These are phyloP conservation scores for Xenentodon cancila DNA, from an alignment of 2,797 vertebrate genomes.

Conservation along the genomic window DNA sequence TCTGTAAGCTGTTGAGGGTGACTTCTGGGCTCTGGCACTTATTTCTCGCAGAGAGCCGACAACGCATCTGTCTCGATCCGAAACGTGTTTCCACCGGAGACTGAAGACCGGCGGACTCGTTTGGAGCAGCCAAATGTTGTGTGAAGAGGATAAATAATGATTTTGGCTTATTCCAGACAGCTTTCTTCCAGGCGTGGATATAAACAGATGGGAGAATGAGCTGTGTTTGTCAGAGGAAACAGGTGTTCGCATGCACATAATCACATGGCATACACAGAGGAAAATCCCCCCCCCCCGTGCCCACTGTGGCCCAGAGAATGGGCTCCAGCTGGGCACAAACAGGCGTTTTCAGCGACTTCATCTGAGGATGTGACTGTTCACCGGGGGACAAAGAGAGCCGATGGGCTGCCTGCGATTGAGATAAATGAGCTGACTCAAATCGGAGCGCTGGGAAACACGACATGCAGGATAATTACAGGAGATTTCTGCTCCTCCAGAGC, in stretches of 20 bases:
- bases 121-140: conserved; percentile 35
- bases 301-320: conserved; percentile 62
- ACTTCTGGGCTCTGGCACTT: neutral
- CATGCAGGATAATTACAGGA: conserved; percentile 60
- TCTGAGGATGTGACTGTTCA: conserved; percentile 68
- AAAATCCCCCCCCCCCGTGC: conserved; percentile 46
- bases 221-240: conserved; percentile 76
- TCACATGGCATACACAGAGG: conserved; percentile 57
- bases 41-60: conserved; percentile 12
- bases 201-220: conserved; percentile 57
- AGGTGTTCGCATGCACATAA: conserved; percentile 72
- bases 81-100: too few relatives aligned
- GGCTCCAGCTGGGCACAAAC: conserved; percentile 72
- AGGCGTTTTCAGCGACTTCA: conserved; percentile 63
- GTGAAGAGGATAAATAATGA: conserved; percentile 40
- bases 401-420: conserved; percentile 55
- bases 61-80: conserved; percentile 12
- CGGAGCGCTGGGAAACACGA: conserved; percentile 54
- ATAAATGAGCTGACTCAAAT: conserved; percentile 69
- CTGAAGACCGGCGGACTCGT: conserved; percentile 41
- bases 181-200: conserved; percentile 40
- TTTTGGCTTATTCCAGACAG: conserved; percentile 39
- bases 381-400: conserved; percentile 56
- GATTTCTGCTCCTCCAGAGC: conserved; percentile 24
- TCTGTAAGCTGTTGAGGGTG: conserved; percentile 10